phyloP scores from a whole-genome alignment of 1,140 invertebrate species.

The Parapsyche elsis region DNA sequence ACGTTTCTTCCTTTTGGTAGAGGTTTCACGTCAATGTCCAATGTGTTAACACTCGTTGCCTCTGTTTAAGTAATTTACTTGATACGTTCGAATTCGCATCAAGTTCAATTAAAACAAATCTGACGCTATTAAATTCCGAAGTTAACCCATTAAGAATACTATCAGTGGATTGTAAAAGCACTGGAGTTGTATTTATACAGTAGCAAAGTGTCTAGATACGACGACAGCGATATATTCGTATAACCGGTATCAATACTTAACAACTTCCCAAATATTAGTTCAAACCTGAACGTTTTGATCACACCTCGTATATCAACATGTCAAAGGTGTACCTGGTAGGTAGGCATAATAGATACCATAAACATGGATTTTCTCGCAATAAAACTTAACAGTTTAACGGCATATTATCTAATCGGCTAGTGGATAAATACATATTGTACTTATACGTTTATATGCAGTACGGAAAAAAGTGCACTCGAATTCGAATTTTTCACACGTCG shows the following conservation, averaged over 20 bases:
- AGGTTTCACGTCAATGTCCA: too few species aligned
- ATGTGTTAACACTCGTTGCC: too few species aligned
- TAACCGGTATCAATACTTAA: not conserved
- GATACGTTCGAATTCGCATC: too few species aligned
- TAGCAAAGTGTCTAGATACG: not conserved
- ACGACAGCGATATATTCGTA: not conserved
- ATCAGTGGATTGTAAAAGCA: too few species aligned
- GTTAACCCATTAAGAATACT: too few species aligned
- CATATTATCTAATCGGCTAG: not conserved
- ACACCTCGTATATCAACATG: not conserved
- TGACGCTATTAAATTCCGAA: too few species aligned
- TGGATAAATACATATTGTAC: too few species aligned
- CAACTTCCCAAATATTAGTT: not conserved
- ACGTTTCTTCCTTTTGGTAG: too few species aligned
- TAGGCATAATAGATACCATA: not conserved
- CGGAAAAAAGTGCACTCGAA: not conserved
- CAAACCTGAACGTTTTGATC: not conserved
- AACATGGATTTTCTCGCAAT: not conserved
- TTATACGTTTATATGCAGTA: too few species aligned
- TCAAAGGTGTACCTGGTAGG: too few species aligned
- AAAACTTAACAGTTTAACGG: not conserved
- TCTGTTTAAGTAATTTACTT: too few species aligned
- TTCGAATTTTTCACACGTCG: conserved; percentile 17
- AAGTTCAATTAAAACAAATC: too few species aligned
- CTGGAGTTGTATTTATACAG: not conserved